Conservation (phyloP, 1,140 invertebrate genomes). For the Melanaphis sacchari region DNA sequence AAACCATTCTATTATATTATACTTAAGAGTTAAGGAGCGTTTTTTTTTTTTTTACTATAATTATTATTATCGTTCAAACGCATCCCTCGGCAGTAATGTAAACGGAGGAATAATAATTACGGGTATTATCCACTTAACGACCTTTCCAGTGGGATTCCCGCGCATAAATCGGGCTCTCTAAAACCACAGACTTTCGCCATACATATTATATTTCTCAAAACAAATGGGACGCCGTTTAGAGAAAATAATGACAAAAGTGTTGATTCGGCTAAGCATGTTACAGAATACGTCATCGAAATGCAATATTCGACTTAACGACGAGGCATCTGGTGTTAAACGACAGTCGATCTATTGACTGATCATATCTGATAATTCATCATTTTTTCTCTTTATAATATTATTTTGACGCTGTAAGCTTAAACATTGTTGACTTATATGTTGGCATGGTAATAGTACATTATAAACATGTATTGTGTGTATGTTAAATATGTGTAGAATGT, state of each 20-base stretch:
- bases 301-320: too few species aligned
- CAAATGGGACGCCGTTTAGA: neutral
- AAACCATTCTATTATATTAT: neutral
- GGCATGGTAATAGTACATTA: too few species aligned
- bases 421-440: too few species aligned
- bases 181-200: neutral
- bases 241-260: neutral
- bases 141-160: neutral
- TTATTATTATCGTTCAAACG: neutral
- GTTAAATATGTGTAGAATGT: neutral
- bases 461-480: neutral
- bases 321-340: too few species aligned
- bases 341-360: too few species aligned
- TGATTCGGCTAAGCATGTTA: too few species aligned
- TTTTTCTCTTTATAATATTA: neutral
- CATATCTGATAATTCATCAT: too few species aligned
- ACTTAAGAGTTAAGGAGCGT: neutral
- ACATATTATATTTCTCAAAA: neutral
- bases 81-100: neutral
- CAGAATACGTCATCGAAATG: too few species aligned
- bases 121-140: slow-evolving; percentile 21
- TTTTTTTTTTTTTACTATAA: neutral
- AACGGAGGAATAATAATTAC: slow-evolving; percentile 9
- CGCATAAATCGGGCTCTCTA: neutral
- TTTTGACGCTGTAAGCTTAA: neutral